A percentile compares a stretch with the other conserved stretches of the same genome.
These are phyloP conservation scores for Dipodomys spectabilis DNA, from an alignment of 2,113 vertebrate species.

Conservation along the genomic window DNA sequence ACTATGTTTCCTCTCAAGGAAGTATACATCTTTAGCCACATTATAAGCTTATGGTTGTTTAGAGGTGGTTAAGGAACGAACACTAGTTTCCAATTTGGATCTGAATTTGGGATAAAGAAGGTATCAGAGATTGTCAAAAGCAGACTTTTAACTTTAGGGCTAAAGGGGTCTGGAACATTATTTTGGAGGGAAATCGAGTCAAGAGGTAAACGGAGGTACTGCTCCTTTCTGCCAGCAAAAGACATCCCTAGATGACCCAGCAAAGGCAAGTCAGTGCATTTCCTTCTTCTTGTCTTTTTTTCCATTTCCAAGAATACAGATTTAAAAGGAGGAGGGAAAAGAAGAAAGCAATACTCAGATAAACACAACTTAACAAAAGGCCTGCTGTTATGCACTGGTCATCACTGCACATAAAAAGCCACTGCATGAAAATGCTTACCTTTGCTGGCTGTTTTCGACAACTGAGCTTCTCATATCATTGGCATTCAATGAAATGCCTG, in stretches of 20 bases:
- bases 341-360: neutral
- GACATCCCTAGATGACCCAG: neutral
- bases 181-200: neutral
- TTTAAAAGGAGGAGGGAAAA: neutral
- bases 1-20: neutral
- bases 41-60: neutral
- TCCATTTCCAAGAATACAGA: neutral
- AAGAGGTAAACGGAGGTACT: neutral
- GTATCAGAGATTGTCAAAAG: conserved; percentile 2
- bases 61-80: neutral
- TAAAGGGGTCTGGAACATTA: neutral
- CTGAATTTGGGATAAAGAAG: neutral
- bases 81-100: neutral
- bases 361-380: neutral
- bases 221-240: neutral
- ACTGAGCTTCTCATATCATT: neutral
- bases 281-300: neutral
- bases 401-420: neutral
- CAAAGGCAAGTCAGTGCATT: neutral
- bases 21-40: neutral
- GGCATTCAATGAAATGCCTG: neutral
- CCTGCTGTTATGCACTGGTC: neutral
- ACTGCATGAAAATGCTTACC: neutral
- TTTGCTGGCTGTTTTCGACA: neutral
- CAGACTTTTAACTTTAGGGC: neutral